Conservation (phyloP, 2,888 invertebrate genomes). For the Syrphus vitripennis region DNA sequence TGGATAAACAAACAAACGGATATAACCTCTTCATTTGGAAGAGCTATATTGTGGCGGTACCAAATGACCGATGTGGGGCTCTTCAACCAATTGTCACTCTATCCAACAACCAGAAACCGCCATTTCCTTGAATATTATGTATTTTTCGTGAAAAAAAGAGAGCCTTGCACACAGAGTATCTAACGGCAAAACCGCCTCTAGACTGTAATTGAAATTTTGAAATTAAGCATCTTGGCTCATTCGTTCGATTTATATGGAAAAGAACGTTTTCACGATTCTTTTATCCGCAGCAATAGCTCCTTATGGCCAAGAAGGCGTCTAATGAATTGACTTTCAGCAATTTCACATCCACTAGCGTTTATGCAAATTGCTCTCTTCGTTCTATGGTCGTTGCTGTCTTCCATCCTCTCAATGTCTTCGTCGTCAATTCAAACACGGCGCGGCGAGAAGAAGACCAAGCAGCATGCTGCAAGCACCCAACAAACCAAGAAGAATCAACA, state of each 20-base stretch:
- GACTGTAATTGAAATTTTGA: constrained; percentile 69
- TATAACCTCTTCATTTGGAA: constrained; percentile 25
- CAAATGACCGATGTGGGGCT: constrained; percentile 50
- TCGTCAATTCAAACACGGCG: background rate
- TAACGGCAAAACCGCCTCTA: constrained; percentile 61
- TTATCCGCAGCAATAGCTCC: constrained; percentile 19
- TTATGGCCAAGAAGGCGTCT: constrained; percentile 65
- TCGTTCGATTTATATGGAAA: constrained; percentile 2
- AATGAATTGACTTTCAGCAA: constrained; percentile 70
- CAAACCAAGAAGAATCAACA: background rate
- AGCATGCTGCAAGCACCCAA: background rate
- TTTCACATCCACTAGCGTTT: constrained; percentile 65
- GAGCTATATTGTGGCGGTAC: too few species aligned
- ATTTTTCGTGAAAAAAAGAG: background rate
- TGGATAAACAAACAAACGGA: constrained; percentile 9
- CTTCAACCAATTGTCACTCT: constrained; percentile 53
- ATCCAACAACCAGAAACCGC: background rate
- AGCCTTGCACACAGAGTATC: background rate
- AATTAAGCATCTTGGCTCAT: constrained; percentile 55
- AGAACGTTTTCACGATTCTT: constrained; percentile 56
- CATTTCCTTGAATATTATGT: background rate
- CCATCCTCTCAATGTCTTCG: background rate
- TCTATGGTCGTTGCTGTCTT: background rate
- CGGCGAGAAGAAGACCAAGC: background rate
- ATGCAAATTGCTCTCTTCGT: constrained; percentile 50